phyloP scores from a whole-genome alignment of 2,113 vertebrate genomes.

The Corvus hawaiiensis region DNA sequence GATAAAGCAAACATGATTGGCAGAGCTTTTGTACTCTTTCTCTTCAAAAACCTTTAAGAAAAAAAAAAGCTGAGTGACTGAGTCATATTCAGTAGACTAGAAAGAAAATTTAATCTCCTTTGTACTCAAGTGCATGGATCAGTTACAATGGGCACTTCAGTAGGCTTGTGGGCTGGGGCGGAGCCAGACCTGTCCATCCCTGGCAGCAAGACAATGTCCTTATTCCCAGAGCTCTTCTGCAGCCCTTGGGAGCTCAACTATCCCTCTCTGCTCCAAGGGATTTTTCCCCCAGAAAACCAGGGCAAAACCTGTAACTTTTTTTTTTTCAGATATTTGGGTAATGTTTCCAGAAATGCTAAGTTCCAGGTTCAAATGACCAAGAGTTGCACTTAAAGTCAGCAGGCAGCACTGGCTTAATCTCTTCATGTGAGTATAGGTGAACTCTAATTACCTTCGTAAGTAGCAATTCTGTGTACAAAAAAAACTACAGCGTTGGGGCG shows the following conservation, averaged over 20 bases:
- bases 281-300: not conserved
- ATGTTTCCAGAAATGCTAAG: not conserved
- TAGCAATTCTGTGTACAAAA: not conserved
- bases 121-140: not conserved
- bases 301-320: not conserved
- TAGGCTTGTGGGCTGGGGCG: not conserved
- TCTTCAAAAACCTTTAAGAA: not conserved
- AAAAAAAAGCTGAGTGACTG: not conserved
- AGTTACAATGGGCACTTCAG: not conserved
- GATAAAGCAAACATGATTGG: not conserved
- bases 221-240: not conserved
- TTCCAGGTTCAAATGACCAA: not conserved
- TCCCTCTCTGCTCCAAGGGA: not conserved
- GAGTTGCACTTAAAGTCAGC: not conserved
- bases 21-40: not conserved
- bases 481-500: not conserved
- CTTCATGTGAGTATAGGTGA: not conserved
- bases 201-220: not conserved
- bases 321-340: not conserved
- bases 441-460: not conserved
- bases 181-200: not conserved
- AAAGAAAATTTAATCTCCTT: not conserved
- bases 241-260: not conserved
- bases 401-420: not conserved
- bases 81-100: not conserved